These are phyloP conservation scores for Nymphalis c-album DNA, from an alignment of 2,888 invertebrate species.

Conservation along the genomic window DNA sequence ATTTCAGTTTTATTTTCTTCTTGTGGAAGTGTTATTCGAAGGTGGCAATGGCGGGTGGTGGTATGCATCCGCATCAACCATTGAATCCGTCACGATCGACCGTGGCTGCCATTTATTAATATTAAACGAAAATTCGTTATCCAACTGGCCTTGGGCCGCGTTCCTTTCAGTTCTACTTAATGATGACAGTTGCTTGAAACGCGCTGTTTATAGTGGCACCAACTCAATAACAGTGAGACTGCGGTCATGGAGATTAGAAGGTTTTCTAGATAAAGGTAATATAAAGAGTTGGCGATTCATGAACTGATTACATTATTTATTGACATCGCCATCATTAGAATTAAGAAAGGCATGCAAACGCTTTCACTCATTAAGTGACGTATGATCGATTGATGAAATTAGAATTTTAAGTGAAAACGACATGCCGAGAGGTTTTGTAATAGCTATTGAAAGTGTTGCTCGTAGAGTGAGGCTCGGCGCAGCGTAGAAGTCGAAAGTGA, in stretches of 20 bases:
- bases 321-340: slow-evolving; percentile 30
- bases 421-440: slow-evolving; percentile 73
- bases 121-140: slow-evolving; percentile 80
- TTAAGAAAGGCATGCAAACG: slow-evolving; percentile 23
- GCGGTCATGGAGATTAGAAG: slow-evolving; percentile 58
- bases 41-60: slow-evolving; percentile 51
- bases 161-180: slow-evolving; percentile 79
- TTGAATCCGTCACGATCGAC: slow-evolving; percentile 71
- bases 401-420: slow-evolving; percentile 64
- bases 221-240: slow-evolving; percentile 58
- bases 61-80: slow-evolving; percentile 65
- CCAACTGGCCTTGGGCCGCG: slow-evolving; percentile 74
- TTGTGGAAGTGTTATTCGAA: slow-evolving; percentile 64
- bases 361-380: slow-evolving; percentile 38
- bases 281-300: slow-evolving; percentile 7
- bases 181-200: slow-evolving; percentile 77
- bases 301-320: slow-evolving; percentile 16
- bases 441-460: slow-evolving; percentile 71
- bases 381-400: slow-evolving; percentile 38
- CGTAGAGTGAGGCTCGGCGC: slow-evolving; percentile 60
- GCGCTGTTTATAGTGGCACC: slow-evolving; percentile 67
- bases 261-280: slow-evolving; percentile 42
- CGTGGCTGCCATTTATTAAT: slow-evolving; percentile 75
- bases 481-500: slow-evolving; percentile 75
- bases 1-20: slow-evolving; percentile 22